Conservation (phyloP, 2,113 vertebrate species). For the Acrocephalus kingi region DNA sequence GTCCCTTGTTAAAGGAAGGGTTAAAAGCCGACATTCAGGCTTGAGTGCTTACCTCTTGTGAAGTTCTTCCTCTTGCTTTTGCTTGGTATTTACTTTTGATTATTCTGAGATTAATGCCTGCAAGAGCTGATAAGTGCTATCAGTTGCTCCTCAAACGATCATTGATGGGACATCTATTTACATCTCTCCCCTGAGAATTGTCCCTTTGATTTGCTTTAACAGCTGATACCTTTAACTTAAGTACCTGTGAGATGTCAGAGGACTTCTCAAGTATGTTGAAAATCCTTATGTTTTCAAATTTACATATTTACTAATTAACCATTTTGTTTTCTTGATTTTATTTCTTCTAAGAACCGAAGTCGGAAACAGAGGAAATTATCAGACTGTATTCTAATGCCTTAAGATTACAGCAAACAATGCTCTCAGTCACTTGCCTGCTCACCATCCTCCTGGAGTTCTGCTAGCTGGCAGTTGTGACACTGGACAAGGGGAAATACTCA, state of each 20-base stretch:
- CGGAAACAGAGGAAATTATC: constrained; percentile 18
- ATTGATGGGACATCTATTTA: constrained; percentile 29
- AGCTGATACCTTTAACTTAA: constrained; percentile 38
- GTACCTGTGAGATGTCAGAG: constrained; percentile 20
- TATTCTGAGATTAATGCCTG: constrained; percentile 56
- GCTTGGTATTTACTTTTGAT: constrained; percentile 67
- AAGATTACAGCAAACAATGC: background rate
- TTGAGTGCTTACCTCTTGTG: background rate
- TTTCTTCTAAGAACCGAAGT: constrained; percentile 16
- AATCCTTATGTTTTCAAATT: background rate
- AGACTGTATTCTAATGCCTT: background rate
- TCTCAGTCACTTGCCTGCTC: background rate
- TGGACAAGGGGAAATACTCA: background rate
- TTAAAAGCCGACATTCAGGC: constrained; percentile 19
- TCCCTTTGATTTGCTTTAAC: constrained; percentile 38
- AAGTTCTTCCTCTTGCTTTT: constrained; percentile 11
- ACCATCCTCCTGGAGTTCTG: background rate
- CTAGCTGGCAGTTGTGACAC: background rate
- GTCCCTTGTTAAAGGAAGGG: background rate
- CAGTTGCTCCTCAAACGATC: constrained; percentile 25
- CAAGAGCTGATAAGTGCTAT: constrained; percentile 60
- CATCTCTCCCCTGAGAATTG: constrained; percentile 33
- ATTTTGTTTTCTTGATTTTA: background rate
- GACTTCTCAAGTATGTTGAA: constrained; percentile 9
- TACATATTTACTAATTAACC: background rate